These are phyloP conservation scores for Campoletis raptor DNA, from an alignment of 2,888 invertebrate species.

Conservation along the genomic window DNA sequence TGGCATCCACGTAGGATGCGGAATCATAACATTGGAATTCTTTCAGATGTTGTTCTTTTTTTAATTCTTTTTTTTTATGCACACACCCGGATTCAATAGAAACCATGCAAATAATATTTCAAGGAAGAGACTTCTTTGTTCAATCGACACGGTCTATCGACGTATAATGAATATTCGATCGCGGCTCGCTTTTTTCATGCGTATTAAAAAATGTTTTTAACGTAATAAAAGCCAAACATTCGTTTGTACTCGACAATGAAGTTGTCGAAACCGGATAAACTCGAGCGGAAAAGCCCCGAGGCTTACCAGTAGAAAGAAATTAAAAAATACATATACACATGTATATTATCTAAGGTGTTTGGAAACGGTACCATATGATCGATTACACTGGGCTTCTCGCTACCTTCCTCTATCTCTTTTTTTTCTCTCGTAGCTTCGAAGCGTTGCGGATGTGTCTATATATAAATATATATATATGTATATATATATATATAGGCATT, in stretches of 20 bases:
- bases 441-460: background rate
- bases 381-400: constrained; percentile 7
- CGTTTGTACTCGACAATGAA: background rate
- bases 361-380: constrained; percentile 12
- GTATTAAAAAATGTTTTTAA: background rate
- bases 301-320: background rate
- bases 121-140: constrained; percentile 3
- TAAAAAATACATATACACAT: background rate
- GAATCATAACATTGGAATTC: constrained; percentile 38
- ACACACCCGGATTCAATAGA: constrained; percentile 8
- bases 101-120: constrained; percentile 10
- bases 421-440: background rate
- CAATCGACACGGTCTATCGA: background rate
- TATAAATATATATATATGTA: background rate
- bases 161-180: background rate
- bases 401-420: background rate
- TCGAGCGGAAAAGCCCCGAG: constrained; percentile 2
- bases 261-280: constrained; percentile 12
- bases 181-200: background rate
- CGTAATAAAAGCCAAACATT: background rate
- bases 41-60: background rate
- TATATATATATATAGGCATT: background rate
- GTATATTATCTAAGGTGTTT: constrained; percentile 4
- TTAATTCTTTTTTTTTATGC: constrained; percentile 1
- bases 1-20: constrained; percentile 19